A percentile compares a stretch with the other conserved stretches of the same genome.
These are phyloP conservation scores for Dascillus cervinus DNA, from an alignment of 2,888 invertebrate genomes.

Conservation along the genomic window DNA sequence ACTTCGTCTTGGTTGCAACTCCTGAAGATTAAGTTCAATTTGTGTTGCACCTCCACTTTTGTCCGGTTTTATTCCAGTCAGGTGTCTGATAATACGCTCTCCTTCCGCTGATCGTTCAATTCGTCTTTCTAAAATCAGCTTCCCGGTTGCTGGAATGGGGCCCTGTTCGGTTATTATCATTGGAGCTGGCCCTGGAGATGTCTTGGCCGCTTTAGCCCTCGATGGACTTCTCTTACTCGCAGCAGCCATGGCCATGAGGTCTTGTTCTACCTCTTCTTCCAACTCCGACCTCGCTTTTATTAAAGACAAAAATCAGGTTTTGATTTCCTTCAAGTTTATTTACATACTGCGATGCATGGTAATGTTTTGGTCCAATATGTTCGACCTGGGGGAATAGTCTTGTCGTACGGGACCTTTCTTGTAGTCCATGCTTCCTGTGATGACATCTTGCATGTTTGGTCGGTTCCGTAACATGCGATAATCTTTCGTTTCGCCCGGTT, in stretches of 20 bases:
- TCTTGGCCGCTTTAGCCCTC: not conserved
- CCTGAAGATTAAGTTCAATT: conserved; percentile 26
- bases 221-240: not conserved
- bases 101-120: conserved; percentile 27
- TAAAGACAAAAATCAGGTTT: no score
- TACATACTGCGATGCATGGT: no score
- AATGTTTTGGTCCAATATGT: no score
- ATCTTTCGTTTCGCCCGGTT: no score
- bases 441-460: conserved; percentile 2
- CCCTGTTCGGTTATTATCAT: conserved; percentile 24
- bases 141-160: conserved; percentile 24
- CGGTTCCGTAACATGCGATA: not conserved
- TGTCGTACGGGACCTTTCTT: no score
- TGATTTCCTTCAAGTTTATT: no score
- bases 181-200: conserved; percentile 2
- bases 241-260: no score
- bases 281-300: no score
- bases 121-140: conserved; percentile 27
- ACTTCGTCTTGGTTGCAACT: conserved; percentile 25
- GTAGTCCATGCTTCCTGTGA: conserved; percentile 1
- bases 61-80: conserved; percentile 16
- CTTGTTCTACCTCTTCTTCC: no score
- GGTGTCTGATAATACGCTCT: conserved; percentile 17
- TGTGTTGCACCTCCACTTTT: conserved; percentile 18
- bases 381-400: no score